A percentile compares a stretch with the other conserved stretches of the same genome.
Conservation (phyloP, 2,888 invertebrate genomes). For the Calameuta pallipes region DNA sequence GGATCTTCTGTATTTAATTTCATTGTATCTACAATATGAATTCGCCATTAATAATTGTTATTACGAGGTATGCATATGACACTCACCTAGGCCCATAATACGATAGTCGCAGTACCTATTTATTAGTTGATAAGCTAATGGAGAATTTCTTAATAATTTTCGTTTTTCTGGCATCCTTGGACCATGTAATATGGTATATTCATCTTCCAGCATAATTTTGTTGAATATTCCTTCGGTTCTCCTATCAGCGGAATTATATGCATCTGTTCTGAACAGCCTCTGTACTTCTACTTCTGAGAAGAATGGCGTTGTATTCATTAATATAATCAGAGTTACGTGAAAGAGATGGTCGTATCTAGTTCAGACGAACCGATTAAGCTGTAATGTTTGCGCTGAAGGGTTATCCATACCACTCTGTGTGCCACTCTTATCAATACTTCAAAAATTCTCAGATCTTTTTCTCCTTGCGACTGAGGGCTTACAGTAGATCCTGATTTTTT, state of each 20-base stretch:
- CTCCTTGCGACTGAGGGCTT: constrained; percentile 70
- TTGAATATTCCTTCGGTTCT: constrained; percentile 37
- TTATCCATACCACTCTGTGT: constrained; percentile 75
- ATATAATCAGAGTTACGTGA: neutral
- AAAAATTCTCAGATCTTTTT: constrained; percentile 73
- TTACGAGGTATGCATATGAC: constrained; percentile 4
- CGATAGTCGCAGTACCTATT: constrained; percentile 72
- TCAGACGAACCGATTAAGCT: constrained; percentile 70
- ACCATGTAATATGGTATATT: constrained; percentile 70
- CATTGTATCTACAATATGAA: constrained; percentile 59
- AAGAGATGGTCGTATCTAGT: neutral
- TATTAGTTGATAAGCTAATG: constrained; percentile 72
- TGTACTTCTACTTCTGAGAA: constrained; percentile 72
- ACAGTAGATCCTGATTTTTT: constrained; percentile 65
- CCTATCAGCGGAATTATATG: constrained; percentile 72
- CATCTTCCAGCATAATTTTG: constrained; percentile 66
- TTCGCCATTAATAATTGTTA: neutral
- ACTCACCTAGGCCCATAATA: constrained; percentile 68
- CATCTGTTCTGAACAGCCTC: constrained; percentile 72
- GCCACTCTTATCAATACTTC: constrained; percentile 72
- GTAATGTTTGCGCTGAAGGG: constrained; percentile 71
- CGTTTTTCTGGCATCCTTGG: constrained; percentile 68
- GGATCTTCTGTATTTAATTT: constrained; percentile 60
- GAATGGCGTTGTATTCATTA: neutral
- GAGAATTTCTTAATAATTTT: constrained; percentile 72